These are phyloP conservation scores for Accipiter superciliosus DNA, from an alignment of 2,797 vertebrate species.

Conservation along the genomic window DNA sequence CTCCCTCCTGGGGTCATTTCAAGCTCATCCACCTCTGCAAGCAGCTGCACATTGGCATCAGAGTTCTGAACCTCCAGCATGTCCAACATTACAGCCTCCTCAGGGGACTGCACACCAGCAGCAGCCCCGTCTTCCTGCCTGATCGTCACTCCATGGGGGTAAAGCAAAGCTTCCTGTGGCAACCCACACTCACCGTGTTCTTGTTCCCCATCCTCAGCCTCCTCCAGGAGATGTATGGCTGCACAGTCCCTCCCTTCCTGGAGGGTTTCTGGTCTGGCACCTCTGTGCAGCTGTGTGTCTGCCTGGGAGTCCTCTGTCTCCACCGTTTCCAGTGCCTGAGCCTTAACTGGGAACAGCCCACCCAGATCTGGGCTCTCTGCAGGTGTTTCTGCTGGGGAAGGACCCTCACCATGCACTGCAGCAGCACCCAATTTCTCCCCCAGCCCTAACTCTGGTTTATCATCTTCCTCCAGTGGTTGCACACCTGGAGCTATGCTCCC, in stretches of 20 bases:
- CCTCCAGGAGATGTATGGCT: not conserved
- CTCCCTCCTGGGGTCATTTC: too few species aligned
- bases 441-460: not conserved
- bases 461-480: not conserved
- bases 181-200: not conserved
- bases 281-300: rapidly evolving
- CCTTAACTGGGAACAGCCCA: not conserved
- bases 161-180: not conserved
- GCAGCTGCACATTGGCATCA: rapidly evolving
- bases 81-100: not conserved
- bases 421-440: not conserved
- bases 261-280: rapidly evolving
- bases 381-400: not conserved
- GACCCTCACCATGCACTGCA: not conserved
- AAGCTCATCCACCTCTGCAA: not conserved
- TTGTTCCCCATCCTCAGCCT: not conserved
- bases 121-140: not conserved
- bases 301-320: not conserved
- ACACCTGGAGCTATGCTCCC: not conserved
- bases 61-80: rapidly evolving
- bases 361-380: not conserved
- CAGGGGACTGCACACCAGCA: rapidly evolving
- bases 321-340: not conserved
- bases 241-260: not conserved
- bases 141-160: not conserved